A percentile compares a stretch with the other conserved stretches of the same genome.
These are phyloP conservation scores for Smithornis capensis DNA, from an alignment of 2,113 vertebrate species.

Conservation along the genomic window DNA sequence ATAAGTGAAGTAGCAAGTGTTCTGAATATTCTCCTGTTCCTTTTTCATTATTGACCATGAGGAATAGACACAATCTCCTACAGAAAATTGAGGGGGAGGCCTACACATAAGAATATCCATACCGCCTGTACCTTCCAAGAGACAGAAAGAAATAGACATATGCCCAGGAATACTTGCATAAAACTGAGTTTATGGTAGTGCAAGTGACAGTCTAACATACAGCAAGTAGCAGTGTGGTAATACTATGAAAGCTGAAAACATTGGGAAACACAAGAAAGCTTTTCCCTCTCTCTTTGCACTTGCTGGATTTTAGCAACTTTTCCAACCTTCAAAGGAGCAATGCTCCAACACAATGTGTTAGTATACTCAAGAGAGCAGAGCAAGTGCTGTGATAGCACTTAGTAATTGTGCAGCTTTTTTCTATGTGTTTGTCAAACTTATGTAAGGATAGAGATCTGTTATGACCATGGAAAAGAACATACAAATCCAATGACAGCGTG, in stretches of 20 bases:
- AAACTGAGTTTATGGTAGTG: neutral
- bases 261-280: neutral
- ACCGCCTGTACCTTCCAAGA: neutral
- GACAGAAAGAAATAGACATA: neutral
- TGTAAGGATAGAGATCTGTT: neutral
- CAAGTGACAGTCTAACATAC: neutral
- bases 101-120: neutral
- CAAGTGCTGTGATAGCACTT: neutral
- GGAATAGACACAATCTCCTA: neutral
- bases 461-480: neutral
- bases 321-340: neutral
- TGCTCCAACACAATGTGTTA: neutral
- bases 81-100: neutral
- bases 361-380: neutral
- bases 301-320: neutral
- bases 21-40: neutral
- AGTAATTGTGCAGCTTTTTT: neutral
- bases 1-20: neutral
- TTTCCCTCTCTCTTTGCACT: neutral
- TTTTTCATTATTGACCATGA: neutral
- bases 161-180: neutral
- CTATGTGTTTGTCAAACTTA: neutral
- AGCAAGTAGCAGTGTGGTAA: accelerated
- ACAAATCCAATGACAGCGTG: neutral
- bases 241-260: neutral